These are phyloP conservation scores for Metacarcinus magister DNA, from an alignment of 2,888 invertebrate species.

Conservation along the genomic window DNA sequence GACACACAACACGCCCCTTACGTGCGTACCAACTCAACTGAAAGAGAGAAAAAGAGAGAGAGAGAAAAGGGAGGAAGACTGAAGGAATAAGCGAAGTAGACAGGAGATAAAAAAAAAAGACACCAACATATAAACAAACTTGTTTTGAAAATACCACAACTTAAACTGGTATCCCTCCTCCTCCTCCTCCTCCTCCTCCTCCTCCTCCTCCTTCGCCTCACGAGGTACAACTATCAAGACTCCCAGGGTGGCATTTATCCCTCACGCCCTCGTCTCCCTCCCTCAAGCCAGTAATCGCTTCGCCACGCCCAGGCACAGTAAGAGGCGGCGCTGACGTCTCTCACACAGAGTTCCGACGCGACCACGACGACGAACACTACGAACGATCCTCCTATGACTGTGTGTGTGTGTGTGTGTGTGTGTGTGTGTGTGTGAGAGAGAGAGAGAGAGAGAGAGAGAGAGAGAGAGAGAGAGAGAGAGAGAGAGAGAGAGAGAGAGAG, in stretches of 20 bases:
- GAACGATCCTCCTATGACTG: too few species aligned
- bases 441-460: neutral
- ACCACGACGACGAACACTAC: too few species aligned
- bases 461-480: neutral
- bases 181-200: constrained; percentile 2
- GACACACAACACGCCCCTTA: too few species aligned
- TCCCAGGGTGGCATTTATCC: neutral
- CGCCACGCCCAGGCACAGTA: too few species aligned
- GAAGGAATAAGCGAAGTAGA: neutral
- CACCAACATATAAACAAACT: neutral
- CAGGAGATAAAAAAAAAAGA: neutral
- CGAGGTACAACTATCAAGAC: neutral
- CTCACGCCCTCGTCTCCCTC: too few species aligned
- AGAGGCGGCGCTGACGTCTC: too few species aligned
- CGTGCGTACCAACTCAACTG: too few species aligned
- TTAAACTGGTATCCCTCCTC: neutral
- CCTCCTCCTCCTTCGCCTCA: neutral
- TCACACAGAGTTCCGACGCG: too few species aligned
- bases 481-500: constrained; percentile 13
- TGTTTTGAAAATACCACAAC: constrained; percentile 1
- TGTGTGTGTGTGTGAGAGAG: neutral
- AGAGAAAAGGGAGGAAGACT: neutral
- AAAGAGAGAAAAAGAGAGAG: neutral
- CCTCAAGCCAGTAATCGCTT: too few species aligned
- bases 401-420: too few species aligned